These are phyloP conservation scores for Sapayoa aenigma DNA, from an alignment of 2,113 vertebrate species.

Conservation along the genomic window DNA sequence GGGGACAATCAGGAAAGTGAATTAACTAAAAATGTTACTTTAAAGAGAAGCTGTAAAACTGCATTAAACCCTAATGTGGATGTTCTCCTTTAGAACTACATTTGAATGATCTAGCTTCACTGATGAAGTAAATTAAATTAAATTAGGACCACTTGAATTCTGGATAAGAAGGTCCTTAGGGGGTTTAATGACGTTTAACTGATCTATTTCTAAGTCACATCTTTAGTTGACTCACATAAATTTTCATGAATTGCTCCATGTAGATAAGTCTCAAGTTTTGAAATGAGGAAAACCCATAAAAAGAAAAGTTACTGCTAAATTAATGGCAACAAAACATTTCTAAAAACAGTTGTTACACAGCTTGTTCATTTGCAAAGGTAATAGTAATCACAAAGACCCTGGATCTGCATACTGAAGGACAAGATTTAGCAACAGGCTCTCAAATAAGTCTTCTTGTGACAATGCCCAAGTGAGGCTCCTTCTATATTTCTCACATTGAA, in stretches of 20 bases:
- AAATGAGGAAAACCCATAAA: slow-evolving; percentile 35
- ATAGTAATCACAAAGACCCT: background rate
- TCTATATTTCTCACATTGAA: background rate
- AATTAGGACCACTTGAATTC: slow-evolving; percentile 53
- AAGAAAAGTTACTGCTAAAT: slow-evolving; percentile 1
- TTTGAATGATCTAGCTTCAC: slow-evolving; percentile 47
- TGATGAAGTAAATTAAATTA: slow-evolving; percentile 62
- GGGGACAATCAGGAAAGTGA: slow-evolving; percentile 38
- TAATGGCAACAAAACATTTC: background rate
- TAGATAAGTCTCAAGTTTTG: background rate
- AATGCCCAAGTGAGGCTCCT: background rate
- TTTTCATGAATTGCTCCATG: slow-evolving; percentile 11
- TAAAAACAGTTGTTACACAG: background rate
- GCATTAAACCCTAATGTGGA: slow-evolving; percentile 49
- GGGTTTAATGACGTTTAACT: slow-evolving; percentile 35
- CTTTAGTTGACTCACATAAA: slow-evolving; percentile 34
- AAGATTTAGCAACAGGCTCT: background rate
- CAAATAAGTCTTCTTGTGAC: background rate
- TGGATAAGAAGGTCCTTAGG: slow-evolving; percentile 38
- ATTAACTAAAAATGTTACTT: slow-evolving; percentile 58
- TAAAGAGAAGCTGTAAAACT: slow-evolving; percentile 54
- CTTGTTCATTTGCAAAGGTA: background rate
- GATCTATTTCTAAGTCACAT: slow-evolving; percentile 52
- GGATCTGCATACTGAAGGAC: background rate
- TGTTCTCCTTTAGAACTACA: slow-evolving; percentile 51